These are phyloP conservation scores for Galbula dea DNA, from an alignment of 2,113 vertebrate genomes.

Conservation along the genomic window DNA sequence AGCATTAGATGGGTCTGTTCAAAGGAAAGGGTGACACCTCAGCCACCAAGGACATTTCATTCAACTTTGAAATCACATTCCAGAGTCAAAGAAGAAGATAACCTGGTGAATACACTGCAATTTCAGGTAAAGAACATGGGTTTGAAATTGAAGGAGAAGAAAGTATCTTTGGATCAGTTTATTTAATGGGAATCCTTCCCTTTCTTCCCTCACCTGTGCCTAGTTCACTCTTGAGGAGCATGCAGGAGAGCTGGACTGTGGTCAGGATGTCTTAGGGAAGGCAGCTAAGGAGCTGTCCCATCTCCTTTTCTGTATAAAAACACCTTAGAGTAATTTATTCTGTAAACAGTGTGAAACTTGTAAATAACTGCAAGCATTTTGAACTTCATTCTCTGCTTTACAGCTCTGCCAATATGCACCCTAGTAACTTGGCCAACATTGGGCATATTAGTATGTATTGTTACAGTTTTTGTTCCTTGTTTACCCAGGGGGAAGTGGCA, in stretches of 20 bases:
- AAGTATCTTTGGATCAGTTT: background rate
- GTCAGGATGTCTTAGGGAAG: background rate
- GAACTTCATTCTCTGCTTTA: background rate
- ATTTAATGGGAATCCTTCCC: background rate
- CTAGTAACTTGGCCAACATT: background rate
- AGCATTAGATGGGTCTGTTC: background rate
- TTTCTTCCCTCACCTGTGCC: background rate
- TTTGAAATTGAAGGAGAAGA: background rate
- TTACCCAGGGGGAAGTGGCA: background rate
- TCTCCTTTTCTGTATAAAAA: background rate
- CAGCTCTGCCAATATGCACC: background rate
- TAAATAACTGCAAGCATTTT: slow-evolving; percentile 20
- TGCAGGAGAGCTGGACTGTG: background rate
- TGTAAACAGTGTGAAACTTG: background rate
- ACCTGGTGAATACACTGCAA: background rate
- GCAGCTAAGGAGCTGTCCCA: background rate
- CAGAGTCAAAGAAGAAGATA: background rate
- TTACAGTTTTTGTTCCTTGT: background rate
- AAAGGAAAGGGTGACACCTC: background rate
- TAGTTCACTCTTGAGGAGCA: background rate
- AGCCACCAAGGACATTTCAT: background rate
- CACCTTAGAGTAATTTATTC: slow-evolving; percentile 1
- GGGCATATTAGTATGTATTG: background rate
- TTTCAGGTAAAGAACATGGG: background rate
- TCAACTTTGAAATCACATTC: background rate